A percentile compares a stretch with the other conserved stretches of the same genome.
Conservation (phyloP, 2,113 vertebrate species). For the Mesoclemmys tuberculata region DNA sequence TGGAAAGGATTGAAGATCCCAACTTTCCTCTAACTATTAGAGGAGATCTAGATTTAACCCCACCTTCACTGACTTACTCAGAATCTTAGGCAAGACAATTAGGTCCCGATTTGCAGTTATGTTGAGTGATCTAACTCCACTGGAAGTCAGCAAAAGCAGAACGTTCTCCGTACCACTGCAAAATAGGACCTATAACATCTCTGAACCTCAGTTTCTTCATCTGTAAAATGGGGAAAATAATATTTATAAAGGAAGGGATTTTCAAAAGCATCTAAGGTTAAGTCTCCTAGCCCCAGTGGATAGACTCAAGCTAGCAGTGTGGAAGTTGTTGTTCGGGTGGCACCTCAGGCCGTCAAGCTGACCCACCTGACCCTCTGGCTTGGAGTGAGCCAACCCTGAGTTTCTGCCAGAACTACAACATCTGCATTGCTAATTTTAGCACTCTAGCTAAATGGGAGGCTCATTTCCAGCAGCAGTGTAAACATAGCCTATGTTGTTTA, state of each 20-base stretch:
- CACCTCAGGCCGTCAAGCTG: neutral
- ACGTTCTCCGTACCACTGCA: fast-evolving
- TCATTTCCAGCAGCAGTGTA: neutral
- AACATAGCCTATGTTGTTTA: fast-evolving
- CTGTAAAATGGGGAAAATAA: fast-evolving
- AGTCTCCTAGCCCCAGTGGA: neutral
- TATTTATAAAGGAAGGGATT: neutral
- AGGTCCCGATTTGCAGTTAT: neutral
- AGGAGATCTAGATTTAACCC: neutral
- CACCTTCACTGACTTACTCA: neutral
- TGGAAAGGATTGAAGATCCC: neutral
- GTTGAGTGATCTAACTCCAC: neutral
- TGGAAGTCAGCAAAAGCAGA: neutral
- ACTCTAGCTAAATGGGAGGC: neutral
- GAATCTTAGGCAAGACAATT: neutral
- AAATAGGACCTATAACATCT: neutral
- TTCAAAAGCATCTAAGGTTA: neutral
- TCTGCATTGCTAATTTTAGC: neutral
- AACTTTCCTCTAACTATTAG: neutral
- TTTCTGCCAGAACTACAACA: neutral
- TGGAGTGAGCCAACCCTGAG: neutral
- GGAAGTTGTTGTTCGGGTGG: neutral
- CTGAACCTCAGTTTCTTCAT: fast-evolving
- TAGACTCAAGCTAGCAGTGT: neutral
- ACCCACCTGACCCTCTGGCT: neutral